A percentile compares a stretch with the other conserved stretches of the same genome.
These are phyloP conservation scores for Kryphioiulus occultus DNA, from an alignment of 2,888 invertebrate genomes.

Conservation along the genomic window DNA sequence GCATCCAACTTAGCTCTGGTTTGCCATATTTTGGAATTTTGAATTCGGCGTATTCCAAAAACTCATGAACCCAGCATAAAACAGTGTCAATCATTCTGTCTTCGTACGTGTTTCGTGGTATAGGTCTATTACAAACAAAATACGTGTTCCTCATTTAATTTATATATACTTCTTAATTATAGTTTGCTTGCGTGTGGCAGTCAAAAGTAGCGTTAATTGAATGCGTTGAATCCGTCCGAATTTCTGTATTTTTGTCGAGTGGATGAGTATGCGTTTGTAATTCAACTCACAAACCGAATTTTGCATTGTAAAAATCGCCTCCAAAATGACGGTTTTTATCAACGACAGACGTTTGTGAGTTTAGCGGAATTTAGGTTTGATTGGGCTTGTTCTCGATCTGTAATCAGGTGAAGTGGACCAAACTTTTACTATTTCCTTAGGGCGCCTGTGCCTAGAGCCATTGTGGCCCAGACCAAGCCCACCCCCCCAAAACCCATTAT, in stretches of 20 bases:
- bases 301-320: not conserved
- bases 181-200: conserved; percentile 27
- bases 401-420: conserved; percentile 44
- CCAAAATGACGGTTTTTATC: not conserved
- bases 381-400: conserved; percentile 47
- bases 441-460: conserved; percentile 42
- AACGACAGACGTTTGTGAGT: not conserved
- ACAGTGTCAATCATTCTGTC: not conserved
- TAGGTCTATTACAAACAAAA: not conserved
- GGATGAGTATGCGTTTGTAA: not conserved
- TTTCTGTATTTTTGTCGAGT: conserved; percentile 2
- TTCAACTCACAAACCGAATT: conserved; percentile 31
- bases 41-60: not conserved
- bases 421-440: conserved; percentile 37
- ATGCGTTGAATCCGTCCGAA: conserved; percentile 28
- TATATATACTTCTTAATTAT: not conserved
- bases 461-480: conserved; percentile 44
- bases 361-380: conserved; percentile 40
- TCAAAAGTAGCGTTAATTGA: conserved; percentile 18
- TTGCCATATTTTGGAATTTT: too few relatives aligned
- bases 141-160: not conserved
- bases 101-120: not conserved
- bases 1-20: too few relatives aligned
- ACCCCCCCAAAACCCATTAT: not conserved
- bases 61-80: not conserved